Conservation (phyloP, 2,113 vertebrate species). For the Psilopogon haemacephalus region DNA sequence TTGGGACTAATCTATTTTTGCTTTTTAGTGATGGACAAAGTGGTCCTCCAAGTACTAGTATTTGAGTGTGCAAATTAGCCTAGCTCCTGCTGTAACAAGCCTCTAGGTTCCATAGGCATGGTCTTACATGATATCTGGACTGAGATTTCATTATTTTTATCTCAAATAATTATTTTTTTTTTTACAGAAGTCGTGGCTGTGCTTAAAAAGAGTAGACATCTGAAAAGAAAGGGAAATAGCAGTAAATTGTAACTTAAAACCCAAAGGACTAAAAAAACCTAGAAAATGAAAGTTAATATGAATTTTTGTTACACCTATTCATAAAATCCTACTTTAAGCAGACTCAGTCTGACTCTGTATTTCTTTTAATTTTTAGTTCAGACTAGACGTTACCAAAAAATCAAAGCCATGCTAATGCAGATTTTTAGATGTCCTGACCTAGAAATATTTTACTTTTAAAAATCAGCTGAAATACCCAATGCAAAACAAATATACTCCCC, state of each 20-base stretch:
- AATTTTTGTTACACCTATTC: neutral
- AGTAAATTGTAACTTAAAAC: neutral
- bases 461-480: neutral
- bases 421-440: neutral
- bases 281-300: neutral
- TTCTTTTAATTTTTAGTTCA: neutral
- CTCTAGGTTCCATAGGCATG: neutral
- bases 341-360: neutral
- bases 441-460: neutral
- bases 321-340: neutral
- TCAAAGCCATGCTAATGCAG: neutral
- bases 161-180: neutral
- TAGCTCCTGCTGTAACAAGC: neutral
- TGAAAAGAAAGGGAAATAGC: neutral
- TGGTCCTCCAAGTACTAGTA: neutral
- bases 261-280: neutral
- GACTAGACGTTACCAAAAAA: neutral
- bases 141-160: neutral
- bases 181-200: neutral
- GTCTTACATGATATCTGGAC: neutral
- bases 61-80: neutral
- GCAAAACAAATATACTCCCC: neutral
- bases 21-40: neutral
- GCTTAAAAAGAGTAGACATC: neutral
- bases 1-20: neutral